Conservation (phyloP, 2,113 vertebrate species). For the Brachirus orientalis region DNA sequence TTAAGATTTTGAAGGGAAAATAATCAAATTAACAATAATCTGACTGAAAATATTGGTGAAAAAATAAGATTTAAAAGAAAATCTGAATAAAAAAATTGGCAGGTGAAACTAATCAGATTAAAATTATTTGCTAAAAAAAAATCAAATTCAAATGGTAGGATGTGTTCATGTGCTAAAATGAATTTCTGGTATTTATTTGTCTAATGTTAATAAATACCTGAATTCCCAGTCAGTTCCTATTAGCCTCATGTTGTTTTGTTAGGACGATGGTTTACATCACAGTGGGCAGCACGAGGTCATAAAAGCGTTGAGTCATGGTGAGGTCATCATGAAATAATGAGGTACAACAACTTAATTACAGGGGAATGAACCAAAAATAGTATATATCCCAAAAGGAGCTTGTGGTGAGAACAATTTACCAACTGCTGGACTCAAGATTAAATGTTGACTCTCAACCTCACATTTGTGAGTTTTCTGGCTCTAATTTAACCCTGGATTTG, state of each 20-base stretch:
- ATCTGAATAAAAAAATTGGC: too few species aligned
- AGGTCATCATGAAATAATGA: constrained; percentile 1
- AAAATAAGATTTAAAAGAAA: too few species aligned
- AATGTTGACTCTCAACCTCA: background rate
- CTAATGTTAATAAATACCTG: too few species aligned
- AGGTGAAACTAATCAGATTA: too few species aligned
- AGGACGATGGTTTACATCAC: background rate
- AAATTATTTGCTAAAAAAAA: too few species aligned
- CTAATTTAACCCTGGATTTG: too few species aligned
- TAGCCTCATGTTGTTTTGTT: background rate
- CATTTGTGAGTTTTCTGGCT: background rate
- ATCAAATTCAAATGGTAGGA: too few species aligned
- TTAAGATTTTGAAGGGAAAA: background rate
- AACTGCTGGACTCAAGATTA: background rate
- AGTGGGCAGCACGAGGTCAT: background rate
- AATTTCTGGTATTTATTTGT: too few species aligned
- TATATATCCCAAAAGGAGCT: background rate
- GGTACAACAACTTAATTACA: background rate
- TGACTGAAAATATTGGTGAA: too few species aligned
- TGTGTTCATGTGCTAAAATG: too few species aligned
- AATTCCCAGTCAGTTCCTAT: background rate
- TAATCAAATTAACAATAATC: too few species aligned
- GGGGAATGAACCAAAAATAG: background rate
- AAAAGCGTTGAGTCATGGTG: background rate
- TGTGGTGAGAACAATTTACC: background rate